Evolutionary conservation across 2,888 invertebrate genomes (phyloP).

Genomic region (Biston betularia): DNA sequence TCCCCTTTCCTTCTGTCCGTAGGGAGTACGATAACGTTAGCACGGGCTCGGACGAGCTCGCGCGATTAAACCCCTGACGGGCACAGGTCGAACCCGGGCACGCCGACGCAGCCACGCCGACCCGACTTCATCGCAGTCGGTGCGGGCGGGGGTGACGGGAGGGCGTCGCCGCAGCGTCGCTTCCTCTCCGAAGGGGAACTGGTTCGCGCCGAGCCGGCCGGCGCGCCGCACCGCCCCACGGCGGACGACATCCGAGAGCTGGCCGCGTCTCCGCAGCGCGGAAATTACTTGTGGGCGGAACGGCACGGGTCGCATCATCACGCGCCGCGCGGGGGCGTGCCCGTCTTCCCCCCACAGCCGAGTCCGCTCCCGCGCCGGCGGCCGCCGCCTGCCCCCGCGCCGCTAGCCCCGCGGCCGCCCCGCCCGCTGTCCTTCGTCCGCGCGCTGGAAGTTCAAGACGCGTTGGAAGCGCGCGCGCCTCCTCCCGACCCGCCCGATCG

Average conservation of each 20-base stretch:
- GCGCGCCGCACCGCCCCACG: conserved; percentile 86
- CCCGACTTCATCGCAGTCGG: conserved; percentile 95
- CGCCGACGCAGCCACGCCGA: conserved; percentile 95
- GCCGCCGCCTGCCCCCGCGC: conserved; percentile 79
- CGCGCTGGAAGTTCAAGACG: conserved; percentile 95
- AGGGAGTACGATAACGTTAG: conserved; percentile 85
- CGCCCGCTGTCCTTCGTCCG: conserved; percentile 96
- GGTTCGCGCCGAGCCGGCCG: conserved; percentile 89
- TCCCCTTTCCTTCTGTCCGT: conserved; percentile 86
- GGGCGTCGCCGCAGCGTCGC: conserved; percentile 90
- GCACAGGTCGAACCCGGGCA: conserved; percentile 96
- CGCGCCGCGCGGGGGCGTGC: conserved; percentile 66
- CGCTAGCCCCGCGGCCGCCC: conserved; percentile 69
- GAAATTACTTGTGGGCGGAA: conserved; percentile 85
- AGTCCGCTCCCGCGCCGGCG: conserved; percentile 68
- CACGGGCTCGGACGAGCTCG: conserved; percentile 84
- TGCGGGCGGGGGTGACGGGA: conserved; percentile 85
- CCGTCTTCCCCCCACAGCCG: conserved; percentile 74
- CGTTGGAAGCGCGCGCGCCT: conserved; percentile 91
- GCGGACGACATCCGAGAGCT: conserved; percentile 94
- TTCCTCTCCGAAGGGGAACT: conserved; percentile 94
- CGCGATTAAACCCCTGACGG: conserved; percentile 85
- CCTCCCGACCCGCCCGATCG: conserved; percentile 89
- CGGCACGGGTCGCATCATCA: conserved; percentile 55
- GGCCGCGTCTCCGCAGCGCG: conserved; percentile 94